Percentiles rank a stretch among this genome's conserved stretches.
Conservation (phyloP, 1,140 invertebrate genomes). For the Penaeus indicus region DNA sequence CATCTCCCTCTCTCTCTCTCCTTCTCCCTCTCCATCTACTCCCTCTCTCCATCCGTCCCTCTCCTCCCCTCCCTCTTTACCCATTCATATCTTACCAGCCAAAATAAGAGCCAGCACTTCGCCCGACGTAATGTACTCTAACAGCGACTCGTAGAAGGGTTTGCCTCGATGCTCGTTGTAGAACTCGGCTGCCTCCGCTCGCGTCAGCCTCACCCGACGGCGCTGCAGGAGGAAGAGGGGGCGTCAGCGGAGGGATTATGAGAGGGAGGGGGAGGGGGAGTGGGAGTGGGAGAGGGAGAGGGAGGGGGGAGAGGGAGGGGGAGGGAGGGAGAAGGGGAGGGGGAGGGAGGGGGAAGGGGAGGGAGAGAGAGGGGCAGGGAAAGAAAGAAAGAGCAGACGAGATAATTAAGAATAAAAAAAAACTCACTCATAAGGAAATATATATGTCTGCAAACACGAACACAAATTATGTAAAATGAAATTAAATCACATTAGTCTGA, state of each 20-base stretch:
- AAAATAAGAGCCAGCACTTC: slow-evolving; percentile 81
- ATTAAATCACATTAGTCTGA: no score
- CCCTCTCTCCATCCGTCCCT: neutral
- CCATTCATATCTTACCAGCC: slow-evolving; percentile 68
- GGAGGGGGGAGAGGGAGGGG: neutral
- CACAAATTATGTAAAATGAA: no score
- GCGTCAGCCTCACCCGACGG: slow-evolving; percentile 79
- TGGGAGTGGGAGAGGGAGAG: neutral
- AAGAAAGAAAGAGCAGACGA: no score
- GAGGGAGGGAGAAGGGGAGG: neutral
- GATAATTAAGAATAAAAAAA: no score
- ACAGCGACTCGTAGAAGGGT: slow-evolving; percentile 80
- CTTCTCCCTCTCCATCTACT: no score
- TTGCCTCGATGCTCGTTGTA: slow-evolving; percentile 81
- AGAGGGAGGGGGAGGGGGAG: neutral
- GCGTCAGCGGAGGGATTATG: neutral
- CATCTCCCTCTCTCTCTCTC: no score
- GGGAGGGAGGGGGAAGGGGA: no score
- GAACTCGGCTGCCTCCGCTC: slow-evolving; percentile 86
- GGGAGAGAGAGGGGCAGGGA: no score
- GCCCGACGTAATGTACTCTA: slow-evolving; percentile 82
- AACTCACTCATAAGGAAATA: no score
- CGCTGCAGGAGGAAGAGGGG: slow-evolving; percentile 18
- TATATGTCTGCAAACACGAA: no score
- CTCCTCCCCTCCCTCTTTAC: neutral